phyloP scores from a whole-genome alignment of 2,113 vertebrate genomes.

The Alexandromys fortis region DNA sequence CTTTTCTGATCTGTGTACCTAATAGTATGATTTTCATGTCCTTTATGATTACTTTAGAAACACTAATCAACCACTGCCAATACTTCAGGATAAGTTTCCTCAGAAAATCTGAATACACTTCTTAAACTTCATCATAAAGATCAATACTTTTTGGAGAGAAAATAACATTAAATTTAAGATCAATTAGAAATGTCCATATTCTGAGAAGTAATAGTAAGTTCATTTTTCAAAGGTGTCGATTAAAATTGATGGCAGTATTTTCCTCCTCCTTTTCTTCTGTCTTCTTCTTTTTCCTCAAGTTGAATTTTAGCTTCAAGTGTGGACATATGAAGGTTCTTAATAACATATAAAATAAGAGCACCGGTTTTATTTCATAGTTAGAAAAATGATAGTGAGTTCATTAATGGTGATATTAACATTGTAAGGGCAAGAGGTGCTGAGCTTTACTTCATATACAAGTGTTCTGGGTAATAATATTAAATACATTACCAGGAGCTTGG shows the following conservation, averaged over 20 bases:
- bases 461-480: slow-evolving; percentile 70
- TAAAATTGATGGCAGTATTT: neutral
- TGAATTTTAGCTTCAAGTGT: slow-evolving; percentile 36
- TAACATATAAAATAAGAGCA: slow-evolving; percentile 32
- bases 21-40: neutral
- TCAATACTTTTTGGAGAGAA: neutral
- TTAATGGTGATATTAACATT: slow-evolving; percentile 57
- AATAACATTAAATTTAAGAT: neutral
- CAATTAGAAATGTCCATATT: neutral
- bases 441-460: slow-evolving; percentile 64
- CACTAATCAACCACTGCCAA: neutral
- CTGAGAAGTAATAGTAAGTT: neutral
- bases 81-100: neutral
- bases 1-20: neutral
- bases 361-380: slow-evolving; percentile 50
- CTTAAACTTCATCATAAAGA: neutral
- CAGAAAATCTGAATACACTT: neutral
- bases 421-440: slow-evolving; percentile 55
- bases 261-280: neutral
- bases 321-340: slow-evolving; percentile 28
- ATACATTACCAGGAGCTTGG: slow-evolving; percentile 64
- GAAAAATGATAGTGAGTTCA: slow-evolving; percentile 49
- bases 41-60: neutral
- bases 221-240: neutral
- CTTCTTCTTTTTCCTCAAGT: neutral